A percentile compares a stretch with the other conserved stretches of the same genome.
Evolutionary conservation across 2,113 vertebrate genomes (phyloP).

Genomic region (Scopus umbretta): DNA sequence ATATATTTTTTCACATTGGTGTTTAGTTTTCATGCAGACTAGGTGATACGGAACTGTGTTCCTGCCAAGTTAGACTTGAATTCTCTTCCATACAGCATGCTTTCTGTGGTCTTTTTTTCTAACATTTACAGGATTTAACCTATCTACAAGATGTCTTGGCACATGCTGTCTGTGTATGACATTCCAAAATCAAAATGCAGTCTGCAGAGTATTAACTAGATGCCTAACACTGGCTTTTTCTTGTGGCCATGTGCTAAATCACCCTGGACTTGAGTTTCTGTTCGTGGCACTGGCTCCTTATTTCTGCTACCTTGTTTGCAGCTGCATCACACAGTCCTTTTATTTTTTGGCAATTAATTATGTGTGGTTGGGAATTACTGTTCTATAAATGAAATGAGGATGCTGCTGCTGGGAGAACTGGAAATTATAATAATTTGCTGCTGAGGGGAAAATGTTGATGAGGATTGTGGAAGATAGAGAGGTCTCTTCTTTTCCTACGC

Average conservation of each 20-base stretch:
- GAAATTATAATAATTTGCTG: not conserved
- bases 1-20: not conserved
- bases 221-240: not conserved
- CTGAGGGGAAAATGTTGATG: not conserved
- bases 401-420: not conserved
- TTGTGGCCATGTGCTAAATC: not conserved
- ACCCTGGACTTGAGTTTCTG: not conserved
- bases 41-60: not conserved
- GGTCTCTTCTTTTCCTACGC: not conserved
- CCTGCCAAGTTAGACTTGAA: not conserved
- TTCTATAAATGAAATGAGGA: not conserved
- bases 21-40: not conserved
- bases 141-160: not conserved
- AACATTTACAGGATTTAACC: not conserved
- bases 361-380: not conserved
- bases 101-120: not conserved
- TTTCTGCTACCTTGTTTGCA: not conserved
- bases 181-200: not conserved
- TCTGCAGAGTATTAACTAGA: not conserved
- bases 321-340: not conserved
- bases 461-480: not conserved
- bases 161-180: not conserved
- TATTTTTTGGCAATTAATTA: not conserved
- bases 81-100: not conserved
- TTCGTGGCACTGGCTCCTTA: not conserved